Evolutionary conservation across 2,797 vertebrate genomes (phyloP), one percentile per base, ranked within the genome.

Genomic region (Channallabes apus): DNA sequence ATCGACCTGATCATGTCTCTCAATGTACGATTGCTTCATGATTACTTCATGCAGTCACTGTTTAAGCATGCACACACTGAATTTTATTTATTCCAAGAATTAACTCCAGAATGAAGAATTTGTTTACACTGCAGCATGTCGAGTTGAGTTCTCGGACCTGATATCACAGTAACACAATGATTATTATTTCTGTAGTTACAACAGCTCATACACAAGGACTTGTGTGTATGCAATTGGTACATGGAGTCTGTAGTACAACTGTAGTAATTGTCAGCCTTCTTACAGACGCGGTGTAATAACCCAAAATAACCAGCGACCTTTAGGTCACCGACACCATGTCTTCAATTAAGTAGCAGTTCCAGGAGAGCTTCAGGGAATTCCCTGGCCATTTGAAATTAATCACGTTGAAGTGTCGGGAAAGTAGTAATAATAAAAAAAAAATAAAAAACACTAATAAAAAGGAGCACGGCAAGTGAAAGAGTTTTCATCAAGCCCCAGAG

Each of bases 301-400:
- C n/a, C 29, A 22, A 67, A 81, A 81, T 80, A 80, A 51, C 78
- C 78, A 29, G 18, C 7, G 81, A 27, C 80, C 80, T 82, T 38
- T 82, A 82, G 32, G 54, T 69, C 67, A 71, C 29, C 4, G 35
- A 82, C 29, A 59, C 32, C 54, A 72, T 27, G 81, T 72, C 67
- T 35, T 24, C 67, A 69, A 69, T 82, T 71, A 82, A 82, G 46
- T n/a, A 58, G 67, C 64, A 56, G 81, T 72, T 82, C 22, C 67
- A n/a, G 20, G 15, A 82, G 56, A 41, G 81, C 54, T 20, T 41
- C 80, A 17, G 46, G 80, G 80, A 75, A 62, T 65, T 80, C 38
- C 46, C 79, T 18, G 1, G 35, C 3, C 24, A 27, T 64, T 41
- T 62, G 24, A 56, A 32, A 59, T 24, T n/a, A 80, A 80, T 80